phyloP scores from a whole-genome alignment of 2,113 vertebrate genomes.

The Eira barbara region DNA sequence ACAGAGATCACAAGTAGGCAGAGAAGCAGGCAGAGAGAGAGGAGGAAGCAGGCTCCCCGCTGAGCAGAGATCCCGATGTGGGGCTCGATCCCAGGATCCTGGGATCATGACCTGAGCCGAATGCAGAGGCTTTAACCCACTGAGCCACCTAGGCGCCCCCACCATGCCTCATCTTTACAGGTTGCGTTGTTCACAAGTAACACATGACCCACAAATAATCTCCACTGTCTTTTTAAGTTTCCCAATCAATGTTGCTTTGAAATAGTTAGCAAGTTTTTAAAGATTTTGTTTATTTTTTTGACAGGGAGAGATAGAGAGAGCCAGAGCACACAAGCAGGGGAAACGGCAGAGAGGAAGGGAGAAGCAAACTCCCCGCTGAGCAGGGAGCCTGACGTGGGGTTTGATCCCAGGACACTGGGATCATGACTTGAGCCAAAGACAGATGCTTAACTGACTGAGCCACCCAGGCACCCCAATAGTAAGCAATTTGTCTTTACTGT shows the following conservation, averaged over 20 bases:
- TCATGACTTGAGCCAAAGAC: neutral
- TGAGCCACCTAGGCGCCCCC: neutral
- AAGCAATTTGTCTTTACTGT: neutral
- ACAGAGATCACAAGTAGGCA: too few species aligned
- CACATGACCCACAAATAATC: neutral
- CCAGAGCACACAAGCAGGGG: neutral
- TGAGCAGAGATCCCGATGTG: too few species aligned
- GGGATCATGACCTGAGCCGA: too few species aligned
- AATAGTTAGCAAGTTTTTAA: neutral
- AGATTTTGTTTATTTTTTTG: neutral
- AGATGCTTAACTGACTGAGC: neutral
- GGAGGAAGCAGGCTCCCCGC: too few species aligned
- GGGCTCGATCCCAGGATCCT: too few species aligned
- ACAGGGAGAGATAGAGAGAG: neutral
- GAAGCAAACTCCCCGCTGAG: too few species aligned
- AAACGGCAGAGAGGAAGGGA: neutral
- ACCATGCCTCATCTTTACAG: neutral
- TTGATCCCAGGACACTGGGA: neutral
- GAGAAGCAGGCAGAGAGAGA: too few species aligned
- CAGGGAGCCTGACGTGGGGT: too few species aligned
- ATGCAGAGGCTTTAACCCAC: too few species aligned
- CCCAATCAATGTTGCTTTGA: neutral
- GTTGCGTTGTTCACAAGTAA: neutral
- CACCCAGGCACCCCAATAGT: neutral
- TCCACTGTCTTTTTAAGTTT: slow-evolving; percentile 23